phyloP scores from a whole-genome alignment of 2,113 vertebrate genomes.

The Xenopus laevis region DNA sequence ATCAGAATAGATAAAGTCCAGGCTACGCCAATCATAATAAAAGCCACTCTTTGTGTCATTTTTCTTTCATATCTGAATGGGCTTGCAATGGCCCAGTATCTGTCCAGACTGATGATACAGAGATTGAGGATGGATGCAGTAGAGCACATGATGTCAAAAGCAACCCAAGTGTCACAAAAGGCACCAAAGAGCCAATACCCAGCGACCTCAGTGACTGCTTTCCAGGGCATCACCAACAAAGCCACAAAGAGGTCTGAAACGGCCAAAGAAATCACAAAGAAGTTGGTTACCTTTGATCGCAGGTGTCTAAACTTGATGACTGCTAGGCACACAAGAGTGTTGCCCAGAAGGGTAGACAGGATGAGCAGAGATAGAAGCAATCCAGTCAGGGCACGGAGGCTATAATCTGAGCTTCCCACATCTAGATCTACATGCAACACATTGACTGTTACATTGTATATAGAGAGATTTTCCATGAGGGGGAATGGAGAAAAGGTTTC shows the following conservation, averaged over 20 bases:
- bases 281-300: slow-evolving; percentile 73
- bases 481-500: slow-evolving; percentile 3
- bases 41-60: slow-evolving; percentile 70
- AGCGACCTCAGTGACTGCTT: slow-evolving; percentile 66
- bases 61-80: slow-evolving; percentile 72
- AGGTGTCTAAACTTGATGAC: slow-evolving; percentile 64
- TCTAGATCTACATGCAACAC: slow-evolving; percentile 29
- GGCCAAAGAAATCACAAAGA: slow-evolving; percentile 75
- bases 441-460: slow-evolving; percentile 31
- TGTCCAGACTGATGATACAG: slow-evolving; percentile 78
- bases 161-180: slow-evolving; percentile 75
- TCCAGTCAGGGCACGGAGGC: slow-evolving; percentile 61
- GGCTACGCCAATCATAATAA: slow-evolving; percentile 67
- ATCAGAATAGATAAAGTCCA: slow-evolving; percentile 75
- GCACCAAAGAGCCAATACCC: slow-evolving; percentile 68
- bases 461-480: slow-evolving; percentile 41
- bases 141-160: slow-evolving; percentile 78
- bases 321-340: slow-evolving; percentile 68
- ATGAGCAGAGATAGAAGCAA: slow-evolving; percentile 71
- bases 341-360: slow-evolving; percentile 70
- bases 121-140: slow-evolving; percentile 75
- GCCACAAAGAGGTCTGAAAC: slow-evolving; percentile 75
- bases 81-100: slow-evolving; percentile 77
- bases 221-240: slow-evolving; percentile 77
- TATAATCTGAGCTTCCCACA: slow-evolving; percentile 22